Conservation (phyloP, 2,888 invertebrate genomes). For the Drosophila mayaguana region DNA sequence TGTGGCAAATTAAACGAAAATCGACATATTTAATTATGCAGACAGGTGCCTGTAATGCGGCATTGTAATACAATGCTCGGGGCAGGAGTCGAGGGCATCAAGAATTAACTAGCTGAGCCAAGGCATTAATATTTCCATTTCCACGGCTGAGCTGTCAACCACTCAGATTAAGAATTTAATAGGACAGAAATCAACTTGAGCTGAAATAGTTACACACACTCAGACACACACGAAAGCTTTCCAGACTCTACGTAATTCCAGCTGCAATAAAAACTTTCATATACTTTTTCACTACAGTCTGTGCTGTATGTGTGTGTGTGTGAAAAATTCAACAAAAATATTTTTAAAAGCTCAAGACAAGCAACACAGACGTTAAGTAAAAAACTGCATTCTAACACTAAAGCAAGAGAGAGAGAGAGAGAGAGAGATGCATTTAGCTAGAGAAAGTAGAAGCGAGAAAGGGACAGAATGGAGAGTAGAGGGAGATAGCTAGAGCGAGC, state of each 20-base stretch:
- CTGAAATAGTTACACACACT: constrained; percentile 18
- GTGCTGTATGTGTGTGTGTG: constrained; percentile 29
- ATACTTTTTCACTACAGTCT: constrained; percentile 22
- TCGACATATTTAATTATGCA: constrained; percentile 79
- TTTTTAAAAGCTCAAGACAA: constrained; percentile 73
- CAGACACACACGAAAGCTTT: constrained; percentile 5
- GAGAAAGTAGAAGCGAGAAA: not conserved
- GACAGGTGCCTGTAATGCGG: constrained; percentile 77
- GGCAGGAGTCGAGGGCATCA: not conserved
- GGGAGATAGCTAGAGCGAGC: constrained; percentile 24
- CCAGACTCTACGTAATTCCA: constrained; percentile 18
- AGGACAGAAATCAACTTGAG: constrained; percentile 16
- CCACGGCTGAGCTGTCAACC: constrained; percentile 2
- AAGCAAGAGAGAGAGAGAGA: constrained; percentile 27
- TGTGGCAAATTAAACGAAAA: constrained; percentile 74
- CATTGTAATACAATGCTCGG: constrained; percentile 61
- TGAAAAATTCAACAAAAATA: constrained; percentile 65
- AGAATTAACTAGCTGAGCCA: constrained; percentile 15
- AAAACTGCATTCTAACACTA: constrained; percentile 60
- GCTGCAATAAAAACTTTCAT: constrained; percentile 22
- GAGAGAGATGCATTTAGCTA: constrained; percentile 28
- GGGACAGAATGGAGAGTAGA: not conserved
- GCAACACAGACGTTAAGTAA: constrained; percentile 50
- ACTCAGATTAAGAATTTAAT: constrained; percentile 32
- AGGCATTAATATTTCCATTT: constrained; percentile 18